Evolutionary conservation across 2,113 vertebrate genomes (phyloP).

Genomic region (Lophius piscatorius): DNA sequence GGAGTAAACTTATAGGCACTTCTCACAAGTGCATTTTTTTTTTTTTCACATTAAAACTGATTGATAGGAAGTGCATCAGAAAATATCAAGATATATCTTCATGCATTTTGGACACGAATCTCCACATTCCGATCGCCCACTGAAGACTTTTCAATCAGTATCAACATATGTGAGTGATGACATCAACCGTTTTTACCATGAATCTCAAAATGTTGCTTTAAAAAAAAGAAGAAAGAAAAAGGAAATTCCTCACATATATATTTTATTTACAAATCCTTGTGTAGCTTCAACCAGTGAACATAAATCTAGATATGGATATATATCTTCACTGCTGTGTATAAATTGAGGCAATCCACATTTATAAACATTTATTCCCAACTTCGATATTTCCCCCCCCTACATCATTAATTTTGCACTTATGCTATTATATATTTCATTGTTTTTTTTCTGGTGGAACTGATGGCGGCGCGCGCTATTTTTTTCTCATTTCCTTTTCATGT

Average conservation of each 20-base stretch:
- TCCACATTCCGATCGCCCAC: no score
- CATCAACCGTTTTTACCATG: no score
- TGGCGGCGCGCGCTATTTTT: conserved; percentile 21
- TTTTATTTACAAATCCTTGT: background rate
- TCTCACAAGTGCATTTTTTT: no score
- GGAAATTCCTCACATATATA: background rate
- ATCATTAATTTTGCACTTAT: conserved; percentile 22
- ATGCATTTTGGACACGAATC: conserved; percentile 1
- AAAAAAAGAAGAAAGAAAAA: no score
- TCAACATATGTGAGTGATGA: no score
- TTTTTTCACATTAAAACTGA: conserved; percentile 2
- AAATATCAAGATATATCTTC: conserved; percentile 11
- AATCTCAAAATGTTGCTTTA: no score
- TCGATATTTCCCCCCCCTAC: conserved; percentile 5
- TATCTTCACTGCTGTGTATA: background rate
- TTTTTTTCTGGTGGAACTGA: conserved; percentile 41
- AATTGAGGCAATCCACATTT: no score
- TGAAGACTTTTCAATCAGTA: no score
- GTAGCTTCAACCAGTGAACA: background rate
- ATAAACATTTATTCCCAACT: background rate
- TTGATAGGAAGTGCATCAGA: background rate
- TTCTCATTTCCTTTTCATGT: conserved; percentile 60
- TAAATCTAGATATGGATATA: background rate
- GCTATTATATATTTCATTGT: conserved; percentile 14
- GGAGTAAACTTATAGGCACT: background rate